Conservation (phyloP, 2,797 vertebrate genomes). For the Neopelma chrysocephalum region DNA sequence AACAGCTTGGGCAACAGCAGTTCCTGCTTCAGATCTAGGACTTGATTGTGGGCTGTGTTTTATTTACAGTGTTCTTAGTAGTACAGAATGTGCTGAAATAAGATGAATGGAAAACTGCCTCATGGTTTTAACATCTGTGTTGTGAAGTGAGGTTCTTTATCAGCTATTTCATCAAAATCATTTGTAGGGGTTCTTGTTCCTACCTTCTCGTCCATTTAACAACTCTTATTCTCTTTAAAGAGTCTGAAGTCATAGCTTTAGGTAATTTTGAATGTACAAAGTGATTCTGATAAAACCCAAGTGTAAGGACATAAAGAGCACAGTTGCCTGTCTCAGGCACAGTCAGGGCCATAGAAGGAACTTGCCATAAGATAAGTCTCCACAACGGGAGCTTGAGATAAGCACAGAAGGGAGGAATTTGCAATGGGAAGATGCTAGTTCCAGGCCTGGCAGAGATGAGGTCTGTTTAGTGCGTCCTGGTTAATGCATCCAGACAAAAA, state of each 20-base stretch:
- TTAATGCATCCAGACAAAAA: not conserved
- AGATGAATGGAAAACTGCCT: not conserved
- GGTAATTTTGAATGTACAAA: not conserved
- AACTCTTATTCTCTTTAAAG: not conserved
- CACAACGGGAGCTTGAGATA: not conserved
- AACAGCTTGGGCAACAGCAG: not conserved
- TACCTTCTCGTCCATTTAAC: not conserved
- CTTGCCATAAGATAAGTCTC: not conserved
- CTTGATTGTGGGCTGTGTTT: not conserved
- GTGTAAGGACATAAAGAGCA: not conserved
- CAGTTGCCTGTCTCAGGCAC: not conserved
- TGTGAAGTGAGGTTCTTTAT: not conserved
- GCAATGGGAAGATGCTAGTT: rapidly evolving
- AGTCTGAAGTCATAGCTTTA: rapidly evolving
- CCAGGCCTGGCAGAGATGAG: not conserved
- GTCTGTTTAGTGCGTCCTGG: not conserved
- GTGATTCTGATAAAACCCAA: not conserved
- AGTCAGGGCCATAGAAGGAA: not conserved
- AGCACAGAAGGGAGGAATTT: not conserved
- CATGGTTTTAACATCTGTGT: not conserved
- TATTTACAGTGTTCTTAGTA: not conserved
- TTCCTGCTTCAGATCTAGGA: not conserved
- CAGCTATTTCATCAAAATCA: not conserved
- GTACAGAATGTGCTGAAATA: not conserved
- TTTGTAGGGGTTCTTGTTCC: not conserved